Evolutionary conservation across 2,113 vertebrate species (phyloP), one percentile per base, ranked within the genome.

Genomic region (Gymnobelideus leadbeateri): DNA sequence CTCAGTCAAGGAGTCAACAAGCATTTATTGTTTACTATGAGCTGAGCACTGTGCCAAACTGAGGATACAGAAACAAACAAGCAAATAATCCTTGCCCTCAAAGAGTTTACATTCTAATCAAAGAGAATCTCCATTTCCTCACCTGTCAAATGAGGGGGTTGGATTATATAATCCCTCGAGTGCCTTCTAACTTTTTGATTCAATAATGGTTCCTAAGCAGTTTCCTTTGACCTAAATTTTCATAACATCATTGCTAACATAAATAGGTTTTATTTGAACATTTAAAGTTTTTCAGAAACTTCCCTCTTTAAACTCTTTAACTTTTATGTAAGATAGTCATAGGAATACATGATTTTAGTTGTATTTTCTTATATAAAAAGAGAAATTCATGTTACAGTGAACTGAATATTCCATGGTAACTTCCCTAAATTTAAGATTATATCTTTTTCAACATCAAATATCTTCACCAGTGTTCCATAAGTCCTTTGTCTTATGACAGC

Each of bases 341-440:
- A 1, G 24, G 37, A 68, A 46, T 50, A 28, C 89, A 4, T 61
- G 53, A 37, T 26, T 92, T 94, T 49, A 92, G 57, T n/a, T 91
- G 0, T 10, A 21, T 89, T 52, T 96, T 97, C 51, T 37, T 92
- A 89, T 92, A 46, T 93, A 10, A 37, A 24, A 90, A 10, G 8
- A 43, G 68, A 43, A 89, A 93, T 91, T 93, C 24, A 89, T 51
- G 14, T 91, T 91, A 93, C 51, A 94, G 1, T 89, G 9, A 90
- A 50, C 94, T 77, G 90, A 31, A 91, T 89, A 0, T 8, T 43
- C 7, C 21, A 84, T 43, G 61, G 3, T 37, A 84, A 84, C 6
- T 84, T 43, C n/a, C 68, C 68, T 84, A 43, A 84, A 84, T 43
- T 23, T 84, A 84, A 43, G 16, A 43, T 84, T 43, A 23, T 43